phyloP scores from a whole-genome alignment of 2,797 vertebrate species.

The Eidolon dupreanum region DNA sequence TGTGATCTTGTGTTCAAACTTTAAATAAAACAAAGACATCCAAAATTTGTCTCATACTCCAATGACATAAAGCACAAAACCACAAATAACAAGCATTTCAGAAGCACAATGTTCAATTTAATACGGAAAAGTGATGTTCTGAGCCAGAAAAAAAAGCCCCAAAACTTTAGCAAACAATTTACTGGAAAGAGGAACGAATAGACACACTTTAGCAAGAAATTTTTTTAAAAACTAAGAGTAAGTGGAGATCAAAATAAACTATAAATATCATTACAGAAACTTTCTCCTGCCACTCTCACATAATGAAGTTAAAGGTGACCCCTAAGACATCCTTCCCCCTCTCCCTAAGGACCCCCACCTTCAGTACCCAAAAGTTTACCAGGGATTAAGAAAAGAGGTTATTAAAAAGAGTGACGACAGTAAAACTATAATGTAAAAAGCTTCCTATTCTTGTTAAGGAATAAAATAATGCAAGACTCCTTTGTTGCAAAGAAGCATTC shows the following conservation, averaged over 20 bases:
- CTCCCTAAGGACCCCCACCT: background rate
- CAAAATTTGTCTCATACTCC: constrained; percentile 50
- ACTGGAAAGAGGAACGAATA: constrained; percentile 29
- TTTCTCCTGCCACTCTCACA: background rate
- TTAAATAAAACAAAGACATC: constrained; percentile 75
- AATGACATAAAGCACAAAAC: constrained; percentile 59
- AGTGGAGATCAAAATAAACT: constrained; percentile 4
- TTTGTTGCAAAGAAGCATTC: background rate
- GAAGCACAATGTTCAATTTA: background rate
- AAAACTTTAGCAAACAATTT: constrained; percentile 51
- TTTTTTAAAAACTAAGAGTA: background rate
- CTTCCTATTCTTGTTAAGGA: background rate
- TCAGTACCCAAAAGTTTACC: background rate
- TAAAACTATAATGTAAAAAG: background rate
- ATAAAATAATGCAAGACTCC: background rate
- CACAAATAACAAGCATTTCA: constrained; percentile 31
- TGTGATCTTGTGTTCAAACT: constrained; percentile 93
- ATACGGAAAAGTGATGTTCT: background rate
- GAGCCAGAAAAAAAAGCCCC: constrained; percentile 31
- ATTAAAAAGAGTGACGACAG: background rate
- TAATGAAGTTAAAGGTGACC: background rate
- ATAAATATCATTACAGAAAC: background rate
- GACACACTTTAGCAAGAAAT: constrained; percentile 13
- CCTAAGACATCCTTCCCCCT: background rate
- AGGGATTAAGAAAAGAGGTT: background rate